These are phyloP conservation scores for Nephrotoma flavescens DNA, from an alignment of 2,888 invertebrate genomes.

Conservation along the genomic window DNA sequence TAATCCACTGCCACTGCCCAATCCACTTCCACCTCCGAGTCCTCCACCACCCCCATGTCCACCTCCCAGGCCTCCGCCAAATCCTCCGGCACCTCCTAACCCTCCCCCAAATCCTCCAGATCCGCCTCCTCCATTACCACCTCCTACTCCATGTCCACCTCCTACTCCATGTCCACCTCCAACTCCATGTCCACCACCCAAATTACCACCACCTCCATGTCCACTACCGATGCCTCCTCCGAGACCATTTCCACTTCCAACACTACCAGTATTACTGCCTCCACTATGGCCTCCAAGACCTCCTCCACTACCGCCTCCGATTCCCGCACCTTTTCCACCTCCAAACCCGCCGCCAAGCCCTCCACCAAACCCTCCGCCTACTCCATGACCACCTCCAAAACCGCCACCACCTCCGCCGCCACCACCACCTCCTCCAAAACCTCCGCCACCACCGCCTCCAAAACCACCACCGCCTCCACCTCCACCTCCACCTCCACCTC, in stretches of 20 bases:
- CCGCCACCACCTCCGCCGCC: neutral
- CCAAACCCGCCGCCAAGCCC: neutral
- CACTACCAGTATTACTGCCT: conserved; percentile 5
- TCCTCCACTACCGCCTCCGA: neutral
- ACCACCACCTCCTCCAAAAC: neutral
- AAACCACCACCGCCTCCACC: neutral
- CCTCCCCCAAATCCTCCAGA: conserved; percentile 8
- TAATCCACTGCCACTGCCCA: conserved; percentile 1
- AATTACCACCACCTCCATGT: neutral
- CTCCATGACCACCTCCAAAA: neutral
- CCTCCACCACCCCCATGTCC: neutral
- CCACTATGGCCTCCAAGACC: neutral
- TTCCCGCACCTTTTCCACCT: neutral
- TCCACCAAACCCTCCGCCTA: neutral
- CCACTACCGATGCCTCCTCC: conserved; percentile 2
- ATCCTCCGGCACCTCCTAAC: conserved; percentile 3
- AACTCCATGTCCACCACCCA: conserved; percentile 7
- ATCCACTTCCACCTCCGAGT: conserved; percentile 3
- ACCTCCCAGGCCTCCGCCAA: conserved; percentile 6
- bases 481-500: neutral
- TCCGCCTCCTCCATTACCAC: neutral
- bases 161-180: conserved; percentile 8
- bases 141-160: neutral
- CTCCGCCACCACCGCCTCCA: neutral
- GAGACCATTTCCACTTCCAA: neutral